These are phyloP conservation scores for Geopemphigus sp. DNA, from an alignment of 1,140 invertebrate genomes.

Conservation along the genomic window DNA sequence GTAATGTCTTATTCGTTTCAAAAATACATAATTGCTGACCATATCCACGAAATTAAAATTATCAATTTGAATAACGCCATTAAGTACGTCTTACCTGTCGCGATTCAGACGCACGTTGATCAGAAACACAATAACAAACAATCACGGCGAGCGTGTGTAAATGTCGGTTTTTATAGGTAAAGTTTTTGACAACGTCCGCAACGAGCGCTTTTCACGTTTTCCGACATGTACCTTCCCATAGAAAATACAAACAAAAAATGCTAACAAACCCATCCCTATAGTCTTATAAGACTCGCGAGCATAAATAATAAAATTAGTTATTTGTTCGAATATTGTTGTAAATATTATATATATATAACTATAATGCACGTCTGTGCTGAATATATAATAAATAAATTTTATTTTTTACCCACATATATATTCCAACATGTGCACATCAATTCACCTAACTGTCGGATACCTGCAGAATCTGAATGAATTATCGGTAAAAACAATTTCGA, in stretches of 20 bases:
- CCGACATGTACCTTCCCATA: not conserved
- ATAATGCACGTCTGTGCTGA: not conserved
- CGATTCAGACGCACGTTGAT: conserved; percentile 27
- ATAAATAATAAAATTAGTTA: not conserved
- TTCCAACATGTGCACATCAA: conserved; percentile 17
- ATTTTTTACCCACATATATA: not conserved
- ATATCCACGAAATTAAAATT: no score
- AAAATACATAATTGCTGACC: no score
- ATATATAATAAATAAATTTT: not conserved
- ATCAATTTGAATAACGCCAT: no score
- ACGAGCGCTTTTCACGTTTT: conserved; percentile 35
- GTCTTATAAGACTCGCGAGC: not conserved
- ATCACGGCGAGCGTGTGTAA: conserved; percentile 26
- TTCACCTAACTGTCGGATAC: conserved; percentile 16
- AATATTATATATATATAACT: not conserved
- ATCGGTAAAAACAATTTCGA: conserved; percentile 19
- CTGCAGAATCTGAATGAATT: conserved; percentile 18
- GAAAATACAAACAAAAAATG: not conserved
- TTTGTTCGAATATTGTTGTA: not conserved
- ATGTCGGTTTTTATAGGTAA: conserved; percentile 40
- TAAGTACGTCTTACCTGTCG: conserved; percentile 24
- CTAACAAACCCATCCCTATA: not conserved
- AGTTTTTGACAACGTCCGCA: conserved; percentile 23
- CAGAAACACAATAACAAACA: conserved; percentile 40
- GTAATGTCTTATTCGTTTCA: no score